phyloP scores from a whole-genome alignment of 64 coral and sea anemone species.

The Stichodactyla mertensii region DNA sequence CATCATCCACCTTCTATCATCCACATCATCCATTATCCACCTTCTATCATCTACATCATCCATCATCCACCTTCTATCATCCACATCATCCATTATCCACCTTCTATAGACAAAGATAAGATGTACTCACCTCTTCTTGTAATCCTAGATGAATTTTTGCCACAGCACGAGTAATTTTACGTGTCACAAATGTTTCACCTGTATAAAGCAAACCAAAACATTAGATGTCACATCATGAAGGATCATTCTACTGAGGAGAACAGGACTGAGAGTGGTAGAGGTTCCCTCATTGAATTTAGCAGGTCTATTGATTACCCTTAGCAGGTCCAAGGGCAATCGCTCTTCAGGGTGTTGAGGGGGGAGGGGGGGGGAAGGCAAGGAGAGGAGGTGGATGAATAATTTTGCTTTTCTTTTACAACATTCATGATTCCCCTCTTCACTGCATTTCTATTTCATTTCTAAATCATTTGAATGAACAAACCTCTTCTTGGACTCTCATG shows the following conservation, averaged over 20 bases:
- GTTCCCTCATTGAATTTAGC: too few species aligned
- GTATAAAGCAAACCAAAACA: neutral
- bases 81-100: neutral
- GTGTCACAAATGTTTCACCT: slow-evolving; percentile 99
- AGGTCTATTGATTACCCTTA: too few species aligned
- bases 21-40: neutral
- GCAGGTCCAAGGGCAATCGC: too few species aligned
- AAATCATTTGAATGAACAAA: neutral
- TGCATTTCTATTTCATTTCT: too few species aligned
- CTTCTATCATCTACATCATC: neutral
- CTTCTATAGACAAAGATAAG: neutral
- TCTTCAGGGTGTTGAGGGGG: too few species aligned
- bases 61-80: neutral
- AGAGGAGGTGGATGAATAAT: too few species aligned
- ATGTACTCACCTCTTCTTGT: slow-evolving; percentile 65
- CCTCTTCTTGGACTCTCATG: slow-evolving; percentile 96
- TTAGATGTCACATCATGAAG: neutral
- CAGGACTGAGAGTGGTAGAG: too few species aligned
- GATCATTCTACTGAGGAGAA: too few species aligned
- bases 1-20: neutral
- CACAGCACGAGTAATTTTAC: slow-evolving; percentile 90
- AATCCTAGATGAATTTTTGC: slow-evolving; percentile 90
- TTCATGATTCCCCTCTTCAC: too few species aligned
- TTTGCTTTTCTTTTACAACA: too few species aligned
- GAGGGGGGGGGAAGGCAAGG: too few species aligned